Conservation (phyloP, 2,113 vertebrate genomes). For the Misgurnus anguillicaudatus region DNA sequence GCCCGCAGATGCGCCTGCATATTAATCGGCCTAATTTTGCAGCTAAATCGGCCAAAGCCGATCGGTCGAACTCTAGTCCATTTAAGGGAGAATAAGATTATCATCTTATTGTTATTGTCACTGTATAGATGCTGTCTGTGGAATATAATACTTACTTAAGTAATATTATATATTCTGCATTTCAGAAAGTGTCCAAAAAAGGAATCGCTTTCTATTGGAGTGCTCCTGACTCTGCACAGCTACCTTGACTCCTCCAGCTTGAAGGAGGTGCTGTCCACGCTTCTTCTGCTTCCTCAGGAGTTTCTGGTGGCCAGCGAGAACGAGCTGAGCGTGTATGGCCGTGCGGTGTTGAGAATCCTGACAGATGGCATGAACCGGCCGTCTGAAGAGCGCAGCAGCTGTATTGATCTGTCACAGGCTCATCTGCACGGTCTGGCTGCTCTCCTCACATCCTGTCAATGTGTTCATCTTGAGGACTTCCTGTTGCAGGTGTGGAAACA, state of each 20-base stretch:
- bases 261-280: slow-evolving; percentile 74
- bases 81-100: too few relatives aligned
- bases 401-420: slow-evolving; percentile 66
- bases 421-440: slow-evolving; percentile 78
- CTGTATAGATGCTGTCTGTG: too few relatives aligned
- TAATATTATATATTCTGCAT: background rate
- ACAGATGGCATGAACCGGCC: slow-evolving; percentile 61
- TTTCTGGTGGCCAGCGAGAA: slow-evolving; percentile 64
- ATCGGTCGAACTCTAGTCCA: too few relatives aligned
- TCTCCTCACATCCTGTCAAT: slow-evolving; percentile 75
- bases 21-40: too few relatives aligned
- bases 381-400: slow-evolving; percentile 55
- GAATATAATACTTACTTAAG: too few relatives aligned
- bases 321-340: slow-evolving; percentile 78
- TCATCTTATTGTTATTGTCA: too few relatives aligned
- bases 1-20: too few relatives aligned
- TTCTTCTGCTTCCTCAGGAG: slow-evolving; percentile 80
- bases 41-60: too few relatives aligned
- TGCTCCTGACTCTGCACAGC: slow-evolving; percentile 76
- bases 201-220: slow-evolving; percentile 73
- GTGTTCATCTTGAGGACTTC: slow-evolving; percentile 75
- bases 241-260: slow-evolving; percentile 76
- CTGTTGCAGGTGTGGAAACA: slow-evolving; percentile 66
- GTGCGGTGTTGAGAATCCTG: slow-evolving; percentile 78
- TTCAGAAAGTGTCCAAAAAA: background rate